Base-by-base conservation (phyloP, 2,888 invertebrate species). In the Pimpla rufipes region DNA sequence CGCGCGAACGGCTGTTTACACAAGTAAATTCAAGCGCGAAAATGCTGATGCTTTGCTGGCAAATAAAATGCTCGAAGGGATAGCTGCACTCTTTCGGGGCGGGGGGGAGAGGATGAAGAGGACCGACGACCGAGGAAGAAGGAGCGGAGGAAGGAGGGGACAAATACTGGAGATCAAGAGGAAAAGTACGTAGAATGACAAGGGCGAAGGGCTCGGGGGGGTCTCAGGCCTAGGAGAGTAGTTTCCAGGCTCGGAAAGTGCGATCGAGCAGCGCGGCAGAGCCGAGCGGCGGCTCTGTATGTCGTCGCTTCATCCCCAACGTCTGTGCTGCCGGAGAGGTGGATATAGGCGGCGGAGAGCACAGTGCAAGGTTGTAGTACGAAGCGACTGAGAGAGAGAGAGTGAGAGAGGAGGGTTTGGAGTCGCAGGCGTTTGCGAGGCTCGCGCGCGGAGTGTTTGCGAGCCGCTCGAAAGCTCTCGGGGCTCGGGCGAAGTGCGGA, bases 381-480 rank as follows among this genome's bases (percentile, higher is more conserved):
- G 62, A 37, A 52, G 66, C 40, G 59, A 70, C 16, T 5, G 29
- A 29, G 5, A 29, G 29, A 29, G 29, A 29, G 29, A 29, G 29
- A 29, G 29, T 3, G 29, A 13, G 40, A 18, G 29, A 68, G 79
- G 55, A 80, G 68, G 78, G 83, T 84, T 68, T 79, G 82, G 68
- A 87, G 80, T 87, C 79, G 79, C 68, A 74, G 71, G 75, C 64
- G 77, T 81, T 55, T 64, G 68, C 52, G 79, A 76, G 76, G 66
- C 78, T 80, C 83, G 79, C 73, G 79, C 73, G 57, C 80, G 57
- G 87, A 93, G 92, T 93, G 93, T 93, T 93, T 93, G 93, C 93
- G 91, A 91, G 91, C 88, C 88, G 90, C 91, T 92, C 90, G 91
- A 93, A 93, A 93, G 92, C 92, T 92, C 93, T 92, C 85, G 84